phyloP scores from a whole-genome alignment of 2,797 vertebrate genomes.

The Bradypus variegatus region DNA sequence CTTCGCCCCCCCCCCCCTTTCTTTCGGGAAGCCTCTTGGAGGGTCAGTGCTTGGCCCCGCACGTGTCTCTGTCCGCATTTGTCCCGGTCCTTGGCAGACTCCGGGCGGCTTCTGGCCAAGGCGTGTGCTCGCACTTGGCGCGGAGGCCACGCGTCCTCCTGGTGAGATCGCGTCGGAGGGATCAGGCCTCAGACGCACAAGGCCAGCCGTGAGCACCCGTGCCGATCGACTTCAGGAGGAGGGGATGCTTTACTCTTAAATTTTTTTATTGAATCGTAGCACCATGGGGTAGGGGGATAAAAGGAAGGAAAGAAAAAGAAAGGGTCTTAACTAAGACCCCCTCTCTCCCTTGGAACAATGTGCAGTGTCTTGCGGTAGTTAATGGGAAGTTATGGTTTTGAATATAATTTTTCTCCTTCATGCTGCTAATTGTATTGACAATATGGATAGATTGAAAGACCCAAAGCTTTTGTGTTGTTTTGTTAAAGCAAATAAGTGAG shows the following conservation, averaged over 20 bases:
- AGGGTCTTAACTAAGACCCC: conserved; percentile 61
- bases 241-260: conserved; percentile 52
- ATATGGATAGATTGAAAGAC: conserved; percentile 78
- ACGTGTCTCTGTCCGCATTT: not conserved
- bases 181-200: not conserved
- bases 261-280: conserved; percentile 58
- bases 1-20: not conserved
- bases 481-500: conserved; percentile 81
- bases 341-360: conserved; percentile 62
- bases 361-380: conserved; percentile 69
- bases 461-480: conserved; percentile 79
- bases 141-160: not conserved
- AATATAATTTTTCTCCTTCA: conserved; percentile 74
- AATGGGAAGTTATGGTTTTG: conserved; percentile 76
- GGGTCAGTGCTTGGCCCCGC: not conserved
- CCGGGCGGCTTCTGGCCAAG: not conserved
- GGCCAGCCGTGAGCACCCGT: conserved; percentile 31
- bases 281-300: not conserved
- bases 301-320: not conserved
- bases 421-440: conserved; percentile 80
- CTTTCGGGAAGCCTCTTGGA: conserved; percentile 4
- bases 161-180: not conserved
- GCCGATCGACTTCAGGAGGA: conserved; percentile 39
- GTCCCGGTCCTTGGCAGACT: not conserved
- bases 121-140: conserved; percentile 36